Conservation (phyloP, 2,113 vertebrate species). For the Geococcyx californianus region DNA sequence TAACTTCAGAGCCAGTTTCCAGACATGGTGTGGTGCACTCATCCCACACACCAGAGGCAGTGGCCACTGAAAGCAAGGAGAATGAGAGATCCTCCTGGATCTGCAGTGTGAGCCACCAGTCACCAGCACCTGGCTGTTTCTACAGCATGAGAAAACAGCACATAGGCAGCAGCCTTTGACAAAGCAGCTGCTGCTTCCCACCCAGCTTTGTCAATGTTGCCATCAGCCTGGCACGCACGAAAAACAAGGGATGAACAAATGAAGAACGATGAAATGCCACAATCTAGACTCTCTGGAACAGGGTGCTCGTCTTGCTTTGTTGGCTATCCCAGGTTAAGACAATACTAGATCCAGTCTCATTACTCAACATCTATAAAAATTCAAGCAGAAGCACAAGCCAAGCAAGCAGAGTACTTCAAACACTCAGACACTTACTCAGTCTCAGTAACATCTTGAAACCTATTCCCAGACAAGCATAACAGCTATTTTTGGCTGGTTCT, state of each 20-base stretch:
- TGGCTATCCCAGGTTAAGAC: not conserved
- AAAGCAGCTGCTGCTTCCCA: not conserved
- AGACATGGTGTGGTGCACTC: not conserved
- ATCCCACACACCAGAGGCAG: not conserved
- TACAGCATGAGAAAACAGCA: not conserved
- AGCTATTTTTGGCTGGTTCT: not conserved
- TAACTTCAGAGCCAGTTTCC: not conserved
- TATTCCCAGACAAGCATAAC: not conserved
- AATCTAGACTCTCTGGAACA: not conserved
- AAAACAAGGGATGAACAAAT: not conserved
- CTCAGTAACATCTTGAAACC: not conserved
- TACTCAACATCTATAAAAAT: not conserved
- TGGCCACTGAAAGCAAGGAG: not conserved
- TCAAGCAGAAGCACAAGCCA: not conserved
- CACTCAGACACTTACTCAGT: not conserved
- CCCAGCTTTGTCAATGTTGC: not conserved
- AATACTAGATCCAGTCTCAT: not conserved
- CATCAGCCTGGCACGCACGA: not conserved
- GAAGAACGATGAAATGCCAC: not conserved
- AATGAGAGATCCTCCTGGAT: not conserved
- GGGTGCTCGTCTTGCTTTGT: not conserved
- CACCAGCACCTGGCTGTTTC: not conserved
- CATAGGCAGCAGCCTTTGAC: not conserved
- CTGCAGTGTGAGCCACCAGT: not conserved
- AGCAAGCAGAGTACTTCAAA: not conserved